Evolutionary conservation across 1,140 invertebrate genomes (phyloP).

Genomic region (Proales similis): DNA sequence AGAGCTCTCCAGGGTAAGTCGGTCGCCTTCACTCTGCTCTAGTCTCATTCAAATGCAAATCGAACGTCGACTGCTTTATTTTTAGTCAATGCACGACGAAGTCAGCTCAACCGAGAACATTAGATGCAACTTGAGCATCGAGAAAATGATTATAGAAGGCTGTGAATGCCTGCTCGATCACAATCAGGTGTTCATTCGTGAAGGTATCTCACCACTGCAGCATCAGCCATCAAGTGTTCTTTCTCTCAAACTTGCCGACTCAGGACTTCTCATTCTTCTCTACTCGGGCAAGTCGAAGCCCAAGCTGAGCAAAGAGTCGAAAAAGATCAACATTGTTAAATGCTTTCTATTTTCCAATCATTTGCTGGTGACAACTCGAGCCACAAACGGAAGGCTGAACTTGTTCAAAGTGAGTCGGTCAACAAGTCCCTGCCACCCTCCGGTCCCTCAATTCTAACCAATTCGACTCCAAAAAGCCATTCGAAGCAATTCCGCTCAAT

Average conservation of each 20-base stretch:
- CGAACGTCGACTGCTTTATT: background rate
- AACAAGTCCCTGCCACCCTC: background rate
- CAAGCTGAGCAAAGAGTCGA: slow-evolving; percentile 59
- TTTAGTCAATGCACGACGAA: slow-evolving; percentile 54
- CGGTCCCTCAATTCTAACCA: background rate
- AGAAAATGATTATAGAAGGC: slow-evolving; percentile 87
- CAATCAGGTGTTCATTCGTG: slow-evolving; percentile 67
- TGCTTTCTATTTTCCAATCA: slow-evolving; percentile 83
- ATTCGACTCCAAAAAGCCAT: background rate
- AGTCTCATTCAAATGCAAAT: background rate
- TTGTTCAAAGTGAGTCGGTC: slow-evolving; percentile 62
- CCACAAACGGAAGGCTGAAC: slow-evolving; percentile 74
- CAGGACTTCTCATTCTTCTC: slow-evolving; percentile 66
- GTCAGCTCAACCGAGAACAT: slow-evolving; percentile 90
- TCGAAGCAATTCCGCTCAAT: slow-evolving; percentile 17
- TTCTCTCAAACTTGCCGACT: slow-evolving; percentile 40
- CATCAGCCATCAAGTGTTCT: background rate
- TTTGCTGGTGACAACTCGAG: slow-evolving; percentile 69
- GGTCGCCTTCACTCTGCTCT: background rate
- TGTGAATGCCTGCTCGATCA: slow-evolving; percentile 87
- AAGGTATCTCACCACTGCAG: slow-evolving; percentile 44
- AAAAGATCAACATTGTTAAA: slow-evolving; percentile 66
- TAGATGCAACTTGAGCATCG: slow-evolving; percentile 80
- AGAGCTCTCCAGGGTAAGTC: slow-evolving; percentile 66
- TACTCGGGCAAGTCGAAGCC: slow-evolving; percentile 60